Evolutionary conservation across 2,797 vertebrate species (phyloP).

Genomic region (Eurystomus glaucurus): DNA sequence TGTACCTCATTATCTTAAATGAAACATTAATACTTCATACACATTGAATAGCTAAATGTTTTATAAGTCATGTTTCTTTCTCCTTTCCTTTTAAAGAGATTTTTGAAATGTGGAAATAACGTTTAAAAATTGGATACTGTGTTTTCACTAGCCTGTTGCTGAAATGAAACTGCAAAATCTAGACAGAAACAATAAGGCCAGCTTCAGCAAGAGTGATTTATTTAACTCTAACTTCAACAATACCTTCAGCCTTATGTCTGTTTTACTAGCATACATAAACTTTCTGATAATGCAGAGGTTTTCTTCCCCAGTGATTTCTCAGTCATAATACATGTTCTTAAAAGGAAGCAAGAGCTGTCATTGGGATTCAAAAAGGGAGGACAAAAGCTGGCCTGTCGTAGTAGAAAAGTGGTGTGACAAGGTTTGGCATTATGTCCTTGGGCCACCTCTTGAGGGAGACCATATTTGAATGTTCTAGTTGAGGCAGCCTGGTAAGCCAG

Average conservation of each 20-base stretch:
- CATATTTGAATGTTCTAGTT: accelerated
- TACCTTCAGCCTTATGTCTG: neutral
- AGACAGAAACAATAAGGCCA: neutral
- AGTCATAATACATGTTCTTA: neutral
- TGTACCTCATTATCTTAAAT: accelerated
- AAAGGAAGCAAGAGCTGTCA: neutral
- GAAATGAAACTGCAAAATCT: neutral
- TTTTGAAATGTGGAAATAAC: neutral
- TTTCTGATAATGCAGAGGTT: neutral
- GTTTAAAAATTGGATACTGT: neutral
- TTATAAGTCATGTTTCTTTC: neutral
- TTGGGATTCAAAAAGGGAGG: neutral
- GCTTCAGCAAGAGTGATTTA: neutral
- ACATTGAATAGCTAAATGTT: neutral
- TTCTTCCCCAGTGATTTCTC: neutral
- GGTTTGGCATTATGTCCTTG: neutral
- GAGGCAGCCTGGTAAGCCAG: neutral
- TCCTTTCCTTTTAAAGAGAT: neutral
- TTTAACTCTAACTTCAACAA: neutral
- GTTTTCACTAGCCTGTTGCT: neutral
- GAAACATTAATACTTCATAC: neutral
- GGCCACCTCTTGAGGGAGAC: neutral
- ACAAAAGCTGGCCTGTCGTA: neutral
- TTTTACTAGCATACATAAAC: neutral
- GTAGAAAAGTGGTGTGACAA: neutral